Evolutionary conservation across 2,113 vertebrate species (phyloP), one percentile per base, ranked within the genome.

Genomic region (Probosciger aterrimus): DNA sequence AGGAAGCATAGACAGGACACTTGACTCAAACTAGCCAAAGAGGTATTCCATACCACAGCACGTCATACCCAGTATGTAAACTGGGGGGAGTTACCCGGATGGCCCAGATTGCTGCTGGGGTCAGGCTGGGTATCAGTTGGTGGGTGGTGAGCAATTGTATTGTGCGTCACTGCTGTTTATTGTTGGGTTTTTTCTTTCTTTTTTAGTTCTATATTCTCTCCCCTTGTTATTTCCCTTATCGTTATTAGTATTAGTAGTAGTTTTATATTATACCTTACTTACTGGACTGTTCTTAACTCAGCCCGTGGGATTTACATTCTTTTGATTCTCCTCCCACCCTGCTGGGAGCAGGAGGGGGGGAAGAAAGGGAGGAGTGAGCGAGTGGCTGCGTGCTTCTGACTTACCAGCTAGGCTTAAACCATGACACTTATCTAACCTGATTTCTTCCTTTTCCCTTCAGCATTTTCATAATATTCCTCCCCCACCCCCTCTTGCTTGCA

Each of bases 401-500:
- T 57, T 57, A 57, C 55, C 55, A 57, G 55, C 55, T 57, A 31
- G 31, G 31, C 31, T 57, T 57, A 57, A 57, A 33, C 53, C 19
- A 33, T 4, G 31, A n/a, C 55, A 22, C 19, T n/a, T 57, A 35
- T 46, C 11, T 60, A 52, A 41, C 20, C 14, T 15, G 14, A 39
- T 22, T 59, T 73, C 18, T 39, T 65, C 24, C 28, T 25, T 30
- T 59, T 59, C 19, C 28, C 33, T 28, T 50, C 39, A n/a, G 1
- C 4, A 25, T 65, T 83, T 81, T 62, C 37, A 8, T 23, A 59
- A 49, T 18, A 50, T 50, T 85, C 44, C 22, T 75, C 4, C 5
- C 27, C 6, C 2, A 2, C 1, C 0, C 0, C 0, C 2, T 2
- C 2, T 52, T 43, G 2, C 41, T 41, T 41, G 41, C 39, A 41